A percentile compares a stretch with the other conserved stretches of the same genome.
These are phyloP conservation scores for Yponomeuta cagnagella DNA, from an alignment of 2,888 invertebrate genomes.

Conservation along the genomic window DNA sequence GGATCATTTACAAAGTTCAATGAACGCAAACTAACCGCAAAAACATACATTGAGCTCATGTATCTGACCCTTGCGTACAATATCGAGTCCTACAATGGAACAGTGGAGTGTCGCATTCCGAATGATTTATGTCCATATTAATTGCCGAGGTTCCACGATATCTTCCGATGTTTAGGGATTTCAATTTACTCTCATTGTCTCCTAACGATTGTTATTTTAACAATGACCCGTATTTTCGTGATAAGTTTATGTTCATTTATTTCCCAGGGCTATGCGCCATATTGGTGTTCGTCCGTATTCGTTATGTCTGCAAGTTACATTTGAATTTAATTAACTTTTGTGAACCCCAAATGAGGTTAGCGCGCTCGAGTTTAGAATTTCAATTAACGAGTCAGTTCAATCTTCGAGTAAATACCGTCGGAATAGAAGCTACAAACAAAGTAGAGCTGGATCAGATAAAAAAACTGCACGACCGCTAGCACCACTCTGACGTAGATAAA, in stretches of 20 bases:
- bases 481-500: not conserved
- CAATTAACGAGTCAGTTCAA: slow-evolving; percentile 37
- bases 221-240: slow-evolving; percentile 25
- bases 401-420: slow-evolving; percentile 3
- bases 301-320: slow-evolving; percentile 20
- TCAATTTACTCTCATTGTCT: slow-evolving; percentile 44
- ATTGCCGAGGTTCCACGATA: slow-evolving; percentile 42
- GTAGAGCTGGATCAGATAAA: not conserved
- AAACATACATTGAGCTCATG: not conserved
- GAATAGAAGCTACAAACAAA: not conserved
- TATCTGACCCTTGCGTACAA: not conserved
- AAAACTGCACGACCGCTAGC: not conserved
- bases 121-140: slow-evolving; percentile 56
- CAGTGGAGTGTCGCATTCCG: not conserved
- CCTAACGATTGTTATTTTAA: slow-evolving; percentile 32
- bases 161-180: slow-evolving; percentile 31
- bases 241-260: slow-evolving; percentile 23
- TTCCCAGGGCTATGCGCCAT: slow-evolving; percentile 24
- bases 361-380: slow-evolving; percentile 46
- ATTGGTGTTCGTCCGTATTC: not conserved
- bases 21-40: not conserved
- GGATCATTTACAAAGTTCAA: not conserved
- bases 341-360: slow-evolving; percentile 40
- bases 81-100: not conserved
- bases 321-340: slow-evolving; percentile 52